Conservation (phyloP, 30 jellyfish, hydroid and myxozoan genomes). For the Morbakka virulenta region DNA sequence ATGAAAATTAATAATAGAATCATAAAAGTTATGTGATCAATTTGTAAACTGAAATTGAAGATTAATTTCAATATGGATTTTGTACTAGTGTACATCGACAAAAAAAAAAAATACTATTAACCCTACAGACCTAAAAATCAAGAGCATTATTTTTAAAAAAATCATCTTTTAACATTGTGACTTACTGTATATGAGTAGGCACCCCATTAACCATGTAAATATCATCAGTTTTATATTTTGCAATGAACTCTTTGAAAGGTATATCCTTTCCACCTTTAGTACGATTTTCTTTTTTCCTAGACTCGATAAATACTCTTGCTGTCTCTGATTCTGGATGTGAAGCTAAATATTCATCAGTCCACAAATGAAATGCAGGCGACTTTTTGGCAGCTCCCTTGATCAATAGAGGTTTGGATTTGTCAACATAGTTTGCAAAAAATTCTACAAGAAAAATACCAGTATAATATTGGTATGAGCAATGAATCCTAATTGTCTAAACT, state of each 20-base stretch:
- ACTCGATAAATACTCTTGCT: conserved; percentile 63
- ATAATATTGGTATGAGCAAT: too few relatives aligned
- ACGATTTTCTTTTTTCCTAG: conserved; percentile 73
- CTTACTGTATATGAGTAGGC: conserved; percentile 85
- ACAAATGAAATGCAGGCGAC: conserved; percentile 71
- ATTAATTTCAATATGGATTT: neutral
- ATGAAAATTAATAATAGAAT: too few relatives aligned
- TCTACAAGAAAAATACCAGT: conserved; percentile 27
- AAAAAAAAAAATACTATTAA: neutral
- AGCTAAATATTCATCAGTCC: conserved; percentile 76
- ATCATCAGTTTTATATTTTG: conserved; percentile 51
- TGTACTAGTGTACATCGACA: neutral
- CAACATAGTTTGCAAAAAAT: conserved; percentile 68
- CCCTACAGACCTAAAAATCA: neutral
- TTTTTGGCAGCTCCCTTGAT: conserved; percentile 71
- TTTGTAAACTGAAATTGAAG: too few relatives aligned
- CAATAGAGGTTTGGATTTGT: conserved; percentile 70
- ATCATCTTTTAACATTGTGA: neutral
- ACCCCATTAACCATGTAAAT: conserved; percentile 86
- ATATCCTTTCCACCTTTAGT: conserved; percentile 55
- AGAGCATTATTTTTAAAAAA: neutral
- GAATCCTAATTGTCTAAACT: too few relatives aligned
- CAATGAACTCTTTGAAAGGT: conserved; percentile 66
- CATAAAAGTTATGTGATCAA: too few relatives aligned
- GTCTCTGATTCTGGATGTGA: conserved; percentile 74